Base-by-base conservation (phyloP, 2,113 vertebrate genomes). In the Thalassarche chlororhynchos region DNA sequence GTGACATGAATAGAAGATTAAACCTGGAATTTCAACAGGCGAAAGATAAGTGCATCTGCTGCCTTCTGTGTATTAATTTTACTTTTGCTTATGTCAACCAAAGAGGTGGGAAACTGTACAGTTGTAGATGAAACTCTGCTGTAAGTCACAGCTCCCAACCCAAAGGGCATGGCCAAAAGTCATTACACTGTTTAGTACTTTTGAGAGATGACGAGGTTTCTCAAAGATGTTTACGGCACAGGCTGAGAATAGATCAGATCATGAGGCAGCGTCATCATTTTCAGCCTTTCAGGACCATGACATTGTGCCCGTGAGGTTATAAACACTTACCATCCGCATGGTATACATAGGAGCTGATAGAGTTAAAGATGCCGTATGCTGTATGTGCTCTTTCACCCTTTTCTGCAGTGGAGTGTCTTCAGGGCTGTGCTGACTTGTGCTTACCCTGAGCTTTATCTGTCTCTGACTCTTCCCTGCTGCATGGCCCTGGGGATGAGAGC, bases 191-290 rank as follows among this genome's bases (percentile, higher is more conserved):
- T 62, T 57, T 8, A 28, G 4, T 46, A 13, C 18, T 12, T 51
- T 29, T 74, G 49, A 49, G 75, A 68, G 9, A 2, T 12, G 44
- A 18, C 1, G 4, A 25, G 8, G 16, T 29, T 57, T 51, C 26
- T 25, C 4, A 3, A 66, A 46, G 46, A 6, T 0, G 0, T 28
- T 34, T 20, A 17, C 84, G 44, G 54, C 23, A 20, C 4, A 2
- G 14, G 7, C 15, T 72, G 36, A 75, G 46, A 52, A 62, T 10
- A n/a, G 44, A 40, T 20, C 12, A 60, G 49, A n/a, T 51, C 0
- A 29, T 3, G 29, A 51, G 7, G 8, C 10, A 13, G 4, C 17
- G 20, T 32, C 10, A 1, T 6, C 3, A 2, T 14, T 77, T 90
- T 38, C 62, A 60, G 44, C 32, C 61, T 62, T 46, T 28, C 36